Base-by-base conservation (phyloP, 1,140 invertebrate genomes). In the Drosophila bipectinata region DNA sequence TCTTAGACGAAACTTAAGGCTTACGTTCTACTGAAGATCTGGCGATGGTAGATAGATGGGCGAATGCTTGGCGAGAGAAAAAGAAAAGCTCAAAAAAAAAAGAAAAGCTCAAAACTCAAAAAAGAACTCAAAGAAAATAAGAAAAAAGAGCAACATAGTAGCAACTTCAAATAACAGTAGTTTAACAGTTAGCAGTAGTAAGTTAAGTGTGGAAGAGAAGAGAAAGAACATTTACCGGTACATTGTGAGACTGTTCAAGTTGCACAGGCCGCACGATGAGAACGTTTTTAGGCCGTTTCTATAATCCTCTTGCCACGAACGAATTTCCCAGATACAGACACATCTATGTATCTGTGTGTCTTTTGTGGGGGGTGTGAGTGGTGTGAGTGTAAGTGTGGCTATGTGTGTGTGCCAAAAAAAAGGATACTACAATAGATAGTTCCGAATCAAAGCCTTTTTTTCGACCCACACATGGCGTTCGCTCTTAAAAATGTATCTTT, bases 181-280 rank as follows among this genome's bases (percentile, higher is more conserved):
- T 28, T 28, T 28, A 28, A 58, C 39, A 58, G 55, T 49, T 69
- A 71, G 66, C 66, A 69, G 32, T 55, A 69, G 39, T 41, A 30
- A 54, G 30, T 37, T 51, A 30, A 69, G 37, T 61, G 57, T 44
- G 47, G 59, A 37, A 54, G 15, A 67, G 26, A 51, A 61, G 41
- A 67, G 62, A 52, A n/a, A 62, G 28, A 79, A 79, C 79, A 88
- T 79, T 88, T 88, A 88, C 83, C 83, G 83, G 83, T 88, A 88
- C 83, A 88, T 88, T 66, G 84, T 88, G 79, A 88, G 83, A 69
- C 84, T 77, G 84, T 88, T 88, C 59, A 88, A 64, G 84, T 88
- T 89, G 64, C 83, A 88, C 72, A 88, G 77, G 79, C 79, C 84
- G 79, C 83, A 88, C 79, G 83, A 79, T 77, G 83, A 83, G 72